phyloP scores from a whole-genome alignment of 2,797 vertebrate species.

The Tapera naevia region DNA sequence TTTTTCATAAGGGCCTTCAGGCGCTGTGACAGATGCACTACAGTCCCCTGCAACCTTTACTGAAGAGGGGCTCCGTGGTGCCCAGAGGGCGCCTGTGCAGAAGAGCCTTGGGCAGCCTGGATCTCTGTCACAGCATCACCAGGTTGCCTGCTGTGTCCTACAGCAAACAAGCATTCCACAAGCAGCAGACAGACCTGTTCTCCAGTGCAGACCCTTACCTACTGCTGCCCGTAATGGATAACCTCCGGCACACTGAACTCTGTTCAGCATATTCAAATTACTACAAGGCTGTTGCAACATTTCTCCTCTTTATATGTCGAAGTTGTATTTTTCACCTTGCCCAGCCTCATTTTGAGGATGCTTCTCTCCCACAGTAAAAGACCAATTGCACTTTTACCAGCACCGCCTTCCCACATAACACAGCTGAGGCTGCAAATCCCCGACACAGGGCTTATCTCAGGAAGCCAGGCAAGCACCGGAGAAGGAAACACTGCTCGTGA shows the following conservation, averaged over 20 bases:
- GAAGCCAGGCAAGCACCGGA: neutral
- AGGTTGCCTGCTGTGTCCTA: neutral
- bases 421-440: neutral
- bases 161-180: accelerated
- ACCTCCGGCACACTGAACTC: neutral
- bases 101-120: neutral
- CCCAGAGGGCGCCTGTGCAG: neutral
- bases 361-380: too few species aligned
- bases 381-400: neutral
- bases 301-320: neutral
- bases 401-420: neutral
- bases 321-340: neutral
- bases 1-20: neutral
- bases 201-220: neutral
- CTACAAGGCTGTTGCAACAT: neutral
- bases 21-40: accelerated
- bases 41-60: accelerated
- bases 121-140: neutral
- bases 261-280: neutral
- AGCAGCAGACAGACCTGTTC: neutral
- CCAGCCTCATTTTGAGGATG: neutral
- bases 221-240: neutral
- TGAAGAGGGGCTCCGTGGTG: neutral
- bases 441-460: neutral
- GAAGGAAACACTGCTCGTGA: accelerated